Evolutionary conservation across 2,888 invertebrate genomes (phyloP), one percentile per base, ranked within the genome.

Genomic region (Gryllus longicercus): DNA sequence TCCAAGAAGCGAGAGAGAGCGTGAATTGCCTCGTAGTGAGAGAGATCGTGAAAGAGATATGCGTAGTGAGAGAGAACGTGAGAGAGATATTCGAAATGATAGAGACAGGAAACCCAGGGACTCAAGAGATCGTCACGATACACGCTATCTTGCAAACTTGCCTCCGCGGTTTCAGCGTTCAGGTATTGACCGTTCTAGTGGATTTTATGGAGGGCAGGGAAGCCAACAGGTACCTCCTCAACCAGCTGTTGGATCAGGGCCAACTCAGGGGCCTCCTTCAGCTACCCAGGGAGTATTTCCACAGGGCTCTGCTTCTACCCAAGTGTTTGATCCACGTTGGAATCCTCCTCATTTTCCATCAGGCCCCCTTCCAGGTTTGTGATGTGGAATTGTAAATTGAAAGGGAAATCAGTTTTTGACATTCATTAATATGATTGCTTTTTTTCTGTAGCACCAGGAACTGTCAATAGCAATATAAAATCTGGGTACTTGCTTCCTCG

Each of bases 161-260:
- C 96, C 96, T 79, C 96, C 96, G 21, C 90, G 96, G 11, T 95
- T 96, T 87, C 91, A 93, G n/a, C 63, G 63, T 18, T 63, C 63
- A n/a, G 63, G 63, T 18, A 63, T 63, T 14, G 63, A 63, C 16
- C 63, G 63, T 14, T 63, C 63, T 63, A n/a, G 63, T 63, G 63
- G 63, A 5, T 63, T 63, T 63, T 63, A 63, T n/a, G 63, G 63
- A 63, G 63, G 63, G 8, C n/a, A 18, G 63, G 63, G 63, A 18
- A n/a, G 63, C n/a, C 63, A 63, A n/a, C 4, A 11, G 14, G 14
- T n/a, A 14, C 63, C 63, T 63, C n/a, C 63, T 16, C n/a, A 14
- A 14, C n/a, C 63, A 18, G 63, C 16, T 18, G n/a, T 63, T 8
- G 78, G 78, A 78, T 50, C 82, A 23, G 38, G 51, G 16, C 77